Percentiles rank a stretch among this genome's conserved stretches.
phyloP scores from a whole-genome alignment of 1,140 invertebrate species.

The Thrips palmi region DNA sequence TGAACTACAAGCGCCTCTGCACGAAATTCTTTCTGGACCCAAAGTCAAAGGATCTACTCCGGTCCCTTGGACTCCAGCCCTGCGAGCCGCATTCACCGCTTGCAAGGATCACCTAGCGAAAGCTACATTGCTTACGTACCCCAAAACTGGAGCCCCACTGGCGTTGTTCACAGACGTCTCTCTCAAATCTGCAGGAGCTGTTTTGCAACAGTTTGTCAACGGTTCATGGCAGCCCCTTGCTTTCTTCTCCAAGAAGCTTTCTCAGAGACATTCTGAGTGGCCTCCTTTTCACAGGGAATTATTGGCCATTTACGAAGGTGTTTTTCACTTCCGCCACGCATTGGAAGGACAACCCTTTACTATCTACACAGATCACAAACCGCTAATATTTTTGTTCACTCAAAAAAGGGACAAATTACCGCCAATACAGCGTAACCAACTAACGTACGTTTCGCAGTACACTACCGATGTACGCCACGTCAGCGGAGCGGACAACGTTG shows the following conservation, averaged over 20 bases:
- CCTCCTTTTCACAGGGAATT: slow-evolving; percentile 28
- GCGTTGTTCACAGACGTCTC: slow-evolving; percentile 15
- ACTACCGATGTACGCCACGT: slow-evolving; percentile 21
- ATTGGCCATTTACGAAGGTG: slow-evolving; percentile 24
- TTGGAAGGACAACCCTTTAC: slow-evolving; percentile 22
- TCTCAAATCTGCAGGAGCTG: slow-evolving; percentile 15
- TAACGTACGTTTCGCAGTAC: slow-evolving; percentile 20
- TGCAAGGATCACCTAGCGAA: slow-evolving; percentile 11
- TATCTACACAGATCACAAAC: slow-evolving; percentile 25
- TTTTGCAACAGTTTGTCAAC: slow-evolving; percentile 14
- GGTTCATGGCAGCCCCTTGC: slow-evolving; percentile 5
- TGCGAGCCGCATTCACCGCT: slow-evolving; percentile 12
- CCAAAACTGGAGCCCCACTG: neutral
- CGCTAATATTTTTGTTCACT: slow-evolving; percentile 20
- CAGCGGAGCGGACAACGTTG: slow-evolving; percentile 17
- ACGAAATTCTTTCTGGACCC: slow-evolving; percentile 6
- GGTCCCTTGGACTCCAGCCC: slow-evolving; percentile 11
- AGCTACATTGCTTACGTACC: neutral
- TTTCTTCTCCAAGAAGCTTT: slow-evolving; percentile 11
- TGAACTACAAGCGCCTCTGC: slow-evolving; percentile 10
- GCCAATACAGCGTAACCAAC: slow-evolving; percentile 17
- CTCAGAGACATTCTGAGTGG: no score
- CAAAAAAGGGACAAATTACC: slow-evolving; percentile 17
- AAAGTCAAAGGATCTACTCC: slow-evolving; percentile 9
- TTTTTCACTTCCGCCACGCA: slow-evolving; percentile 24